Percentiles rank a stretch among this genome's conserved stretches.
phyloP scores from a whole-genome alignment of 2,797 vertebrate genomes.

The Alauda arvensis region DNA sequence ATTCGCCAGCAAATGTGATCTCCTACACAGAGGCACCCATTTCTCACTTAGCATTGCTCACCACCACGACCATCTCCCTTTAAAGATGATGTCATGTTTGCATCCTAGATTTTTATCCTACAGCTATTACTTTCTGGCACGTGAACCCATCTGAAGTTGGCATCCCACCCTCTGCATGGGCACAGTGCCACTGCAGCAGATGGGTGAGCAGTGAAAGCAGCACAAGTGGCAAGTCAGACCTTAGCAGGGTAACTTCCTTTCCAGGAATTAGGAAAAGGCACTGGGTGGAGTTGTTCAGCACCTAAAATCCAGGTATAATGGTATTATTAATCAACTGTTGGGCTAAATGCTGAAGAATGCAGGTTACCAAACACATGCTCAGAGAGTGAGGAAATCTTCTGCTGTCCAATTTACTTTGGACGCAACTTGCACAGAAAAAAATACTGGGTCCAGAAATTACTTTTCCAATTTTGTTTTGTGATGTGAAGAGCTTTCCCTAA shows the following conservation, averaged over 20 bases:
- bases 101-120: neutral
- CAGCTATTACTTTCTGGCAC: neutral
- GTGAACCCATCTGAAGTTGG: neutral
- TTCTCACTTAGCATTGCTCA: neutral
- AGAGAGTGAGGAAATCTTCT: neutral
- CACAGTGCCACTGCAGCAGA: slow-evolving; percentile 25
- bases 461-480: neutral
- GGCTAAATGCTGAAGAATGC: neutral
- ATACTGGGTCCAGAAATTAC: neutral
- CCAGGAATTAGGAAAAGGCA: neutral
- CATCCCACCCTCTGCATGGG: neutral
- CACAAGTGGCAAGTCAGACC: neutral
- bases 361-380: neutral
- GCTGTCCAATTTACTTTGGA: neutral
- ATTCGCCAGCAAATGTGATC: neutral
- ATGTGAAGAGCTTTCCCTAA: neutral
- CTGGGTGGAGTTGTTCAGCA: neutral
- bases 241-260: neutral
- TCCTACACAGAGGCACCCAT: neutral
- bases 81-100: neutral
- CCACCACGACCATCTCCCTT: neutral
- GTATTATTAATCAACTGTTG: neutral
- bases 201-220: slow-evolving; percentile 5
- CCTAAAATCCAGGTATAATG: neutral
- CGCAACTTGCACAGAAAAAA: neutral